Evolutionary conservation across 2,888 invertebrate species (phyloP), one percentile per base, ranked within the genome.

Genomic region (Cylindroiulus punctatus): DNA sequence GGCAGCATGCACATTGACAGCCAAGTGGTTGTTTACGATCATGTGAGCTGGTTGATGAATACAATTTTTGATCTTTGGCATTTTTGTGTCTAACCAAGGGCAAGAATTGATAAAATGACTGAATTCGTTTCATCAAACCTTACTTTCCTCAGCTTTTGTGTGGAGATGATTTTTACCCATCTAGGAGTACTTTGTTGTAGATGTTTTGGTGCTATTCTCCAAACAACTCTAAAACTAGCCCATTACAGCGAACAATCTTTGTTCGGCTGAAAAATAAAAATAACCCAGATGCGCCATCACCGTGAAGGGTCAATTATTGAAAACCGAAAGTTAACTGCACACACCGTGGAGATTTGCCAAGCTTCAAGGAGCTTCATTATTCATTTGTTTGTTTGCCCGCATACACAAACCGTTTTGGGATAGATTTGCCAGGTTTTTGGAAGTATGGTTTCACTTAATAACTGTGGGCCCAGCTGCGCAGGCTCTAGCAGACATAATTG

Each of bases 321-420:
- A 76, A 76, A 76, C 14, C 14, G 76, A 76, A 76, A 17, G 76
- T 76, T 76, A 76, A 76, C 76, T 30, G 65, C 65, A 26, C 65
- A 65, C 65, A 26, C 76, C 76, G 26, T 76, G 76, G 76, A 76
- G 30, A 76, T 14, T 10, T 76, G 76, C 76, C 76, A 76, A 76
- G 76, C 76, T 76, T 76, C 17, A 17, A 76, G 76, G 26, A 76
- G 76, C 26, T 76, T 76, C 76, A 17, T 76, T 14, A 76, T 76
- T 10, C 30, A 76, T 76, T 76, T 30, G 76, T 76, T 30, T 76
- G 76, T 10, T 76, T 30, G 26, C 5, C 30, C 17, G 0, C 12
- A 57, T 57, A 57, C 22, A 1, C n/a, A 57, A 52, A 22, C 57
- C n/a, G 7, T 52, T 19, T 52, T 52, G 57, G 57, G 22, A 0